These are phyloP conservation scores for Pipistrellus kuhlii DNA, from an alignment of 2,797 vertebrate genomes.

Conservation along the genomic window DNA sequence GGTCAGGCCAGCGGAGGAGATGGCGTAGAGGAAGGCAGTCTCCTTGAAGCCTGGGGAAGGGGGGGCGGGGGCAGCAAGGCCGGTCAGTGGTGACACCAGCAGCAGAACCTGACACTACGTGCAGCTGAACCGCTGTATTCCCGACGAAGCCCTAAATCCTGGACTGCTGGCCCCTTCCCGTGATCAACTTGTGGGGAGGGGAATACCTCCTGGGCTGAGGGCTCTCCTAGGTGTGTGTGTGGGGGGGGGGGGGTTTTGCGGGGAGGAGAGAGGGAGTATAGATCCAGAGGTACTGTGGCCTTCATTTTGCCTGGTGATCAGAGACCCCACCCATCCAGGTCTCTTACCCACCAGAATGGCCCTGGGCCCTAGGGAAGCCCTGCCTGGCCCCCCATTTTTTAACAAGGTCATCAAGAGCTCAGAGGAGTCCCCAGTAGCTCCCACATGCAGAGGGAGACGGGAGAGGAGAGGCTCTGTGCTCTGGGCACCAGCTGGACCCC, in stretches of 20 bases:
- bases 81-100: neutral
- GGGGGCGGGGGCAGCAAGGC: no score
- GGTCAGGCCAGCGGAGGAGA: constrained; percentile 96
- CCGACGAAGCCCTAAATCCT: neutral
- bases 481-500: neutral
- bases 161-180: neutral
- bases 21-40: constrained; percentile 96
- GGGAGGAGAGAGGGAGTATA: constrained; percentile 64
- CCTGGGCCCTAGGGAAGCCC: constrained; percentile 40
- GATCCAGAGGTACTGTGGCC: constrained; percentile 93
- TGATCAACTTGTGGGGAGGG: no score
- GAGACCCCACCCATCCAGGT: constrained; percentile 91
- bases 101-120: neutral
- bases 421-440: neutral
- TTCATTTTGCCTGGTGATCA: constrained; percentile 95
- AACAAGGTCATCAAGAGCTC: neutral
- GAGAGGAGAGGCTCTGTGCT: neutral
- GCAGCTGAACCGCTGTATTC: neutral
- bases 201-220: constrained; percentile 89
- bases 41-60: constrained; percentile 94
- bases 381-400: neutral
- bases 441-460: neutral
- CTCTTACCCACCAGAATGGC: constrained; percentile 89
- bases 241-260: neutral
- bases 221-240: constrained; percentile 86